phyloP scores from a whole-genome alignment of 2,797 vertebrate species.

The Lacerta bilineata region DNA sequence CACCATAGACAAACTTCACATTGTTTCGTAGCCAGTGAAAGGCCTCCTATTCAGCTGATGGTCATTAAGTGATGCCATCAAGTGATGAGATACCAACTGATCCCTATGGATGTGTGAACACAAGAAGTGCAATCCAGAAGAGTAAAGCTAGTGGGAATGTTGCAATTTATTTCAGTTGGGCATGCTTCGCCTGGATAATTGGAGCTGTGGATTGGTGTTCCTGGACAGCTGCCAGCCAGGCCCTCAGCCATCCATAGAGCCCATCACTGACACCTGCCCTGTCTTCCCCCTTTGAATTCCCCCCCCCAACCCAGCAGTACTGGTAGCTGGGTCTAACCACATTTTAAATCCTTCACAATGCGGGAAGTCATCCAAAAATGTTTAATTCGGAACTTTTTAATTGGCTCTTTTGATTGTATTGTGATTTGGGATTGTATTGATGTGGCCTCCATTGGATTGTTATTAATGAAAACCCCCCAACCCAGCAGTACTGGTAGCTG shows the following conservation, averaged over 20 bases:
- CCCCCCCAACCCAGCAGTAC: background rate
- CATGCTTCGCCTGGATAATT: background rate
- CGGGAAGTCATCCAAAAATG: no score
- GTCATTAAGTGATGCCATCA: background rate
- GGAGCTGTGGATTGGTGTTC: background rate
- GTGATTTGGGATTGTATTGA: no score
- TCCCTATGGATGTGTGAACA: no score
- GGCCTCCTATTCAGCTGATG: background rate
- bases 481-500: background rate
- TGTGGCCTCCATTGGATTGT: no score
- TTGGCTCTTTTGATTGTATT: no score
- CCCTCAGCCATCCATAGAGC: background rate
- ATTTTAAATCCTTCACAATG: background rate
- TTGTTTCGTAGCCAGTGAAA: background rate
- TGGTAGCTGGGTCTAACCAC: background rate
- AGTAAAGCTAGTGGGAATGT: no score
- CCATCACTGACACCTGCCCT: background rate
- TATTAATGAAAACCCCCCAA: no score
- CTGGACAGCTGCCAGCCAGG: no score
- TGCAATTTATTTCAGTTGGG: background rate
- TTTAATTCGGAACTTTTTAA: no score
- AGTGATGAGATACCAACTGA: background rate
- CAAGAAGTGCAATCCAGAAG: background rate
- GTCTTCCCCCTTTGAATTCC: no score
- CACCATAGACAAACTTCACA: background rate